These are phyloP conservation scores for Microtus richardsoni DNA, from an alignment of 2,113 vertebrate species.

Conservation along the genomic window DNA sequence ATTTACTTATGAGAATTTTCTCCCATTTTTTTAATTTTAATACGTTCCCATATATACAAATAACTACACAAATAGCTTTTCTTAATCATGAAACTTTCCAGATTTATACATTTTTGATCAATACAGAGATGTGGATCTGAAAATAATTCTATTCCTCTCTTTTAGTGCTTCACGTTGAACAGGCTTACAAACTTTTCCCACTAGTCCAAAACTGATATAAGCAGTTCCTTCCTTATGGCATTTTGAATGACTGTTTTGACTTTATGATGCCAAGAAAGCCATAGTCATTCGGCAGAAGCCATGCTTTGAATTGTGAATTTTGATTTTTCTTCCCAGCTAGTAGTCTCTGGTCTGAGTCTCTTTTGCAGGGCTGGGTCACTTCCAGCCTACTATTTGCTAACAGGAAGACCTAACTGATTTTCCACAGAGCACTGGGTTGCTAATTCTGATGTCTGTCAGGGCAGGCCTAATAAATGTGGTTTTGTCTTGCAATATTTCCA, in stretches of 20 bases:
- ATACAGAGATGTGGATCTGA: neutral
- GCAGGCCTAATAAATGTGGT: neutral
- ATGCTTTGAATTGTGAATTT: neutral
- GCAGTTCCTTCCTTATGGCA: neutral
- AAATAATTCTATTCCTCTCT: neutral
- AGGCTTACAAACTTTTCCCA: neutral
- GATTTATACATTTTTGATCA: neutral
- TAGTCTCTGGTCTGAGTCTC: neutral
- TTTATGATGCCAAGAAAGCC: conserved; percentile 21
- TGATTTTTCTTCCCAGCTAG: neutral
- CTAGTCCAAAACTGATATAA: neutral
- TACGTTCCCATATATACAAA: neutral
- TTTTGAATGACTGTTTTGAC: neutral
- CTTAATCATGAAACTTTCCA: conserved; percentile 2
- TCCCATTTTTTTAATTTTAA: conserved; percentile 10
- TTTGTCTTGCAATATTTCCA: neutral
- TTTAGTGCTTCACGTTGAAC: neutral
- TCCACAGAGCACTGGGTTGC: neutral
- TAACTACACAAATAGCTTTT: neutral
- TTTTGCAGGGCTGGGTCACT: neutral
- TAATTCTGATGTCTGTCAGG: neutral
- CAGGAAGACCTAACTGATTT: neutral
- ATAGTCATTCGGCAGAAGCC: neutral
- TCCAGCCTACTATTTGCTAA: neutral
- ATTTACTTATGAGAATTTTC: conserved; percentile 22